Evolutionary conservation across 2,888 invertebrate genomes (phyloP), one percentile per base, ranked within the genome.

Genomic region (Drosophila demipolita): DNA sequence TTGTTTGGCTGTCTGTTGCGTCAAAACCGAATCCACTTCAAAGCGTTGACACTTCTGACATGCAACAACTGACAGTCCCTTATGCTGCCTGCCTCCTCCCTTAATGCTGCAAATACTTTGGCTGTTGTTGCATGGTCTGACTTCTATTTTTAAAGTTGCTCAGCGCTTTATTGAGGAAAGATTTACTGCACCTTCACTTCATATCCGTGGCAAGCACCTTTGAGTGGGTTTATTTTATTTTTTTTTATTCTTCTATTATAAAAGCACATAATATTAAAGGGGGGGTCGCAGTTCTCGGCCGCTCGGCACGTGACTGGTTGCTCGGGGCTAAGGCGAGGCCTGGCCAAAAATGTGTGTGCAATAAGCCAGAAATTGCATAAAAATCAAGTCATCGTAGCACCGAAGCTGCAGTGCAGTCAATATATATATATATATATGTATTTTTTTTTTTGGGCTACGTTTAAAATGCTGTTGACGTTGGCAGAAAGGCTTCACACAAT

Each of bases 281-380:
- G 70, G 75, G 67, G 70, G 32, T 63, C 63, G 66, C 54, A 29
- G 61, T 40, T 35, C 48, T 48, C 35, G 32, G 52, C 9, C 29
- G 29, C 36, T 38, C 23, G 53, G 52, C 71, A 88, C 83, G 83
- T 84, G 83, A 83, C 81, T 62, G 58, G 48, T 52, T 50, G n/a
- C 53, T n/a, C 49, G 15, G n/a, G 11, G 35, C 54, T 20, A 15
- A 8, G 45, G 45, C 15, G 15, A 2, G 45, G 8, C 38, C 50
- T 54, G 62, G 64, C 66, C 12, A 62, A 54, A 70, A 86, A 87
- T 54, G 23, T 75, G 68, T 80, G 84, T 89, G 82, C 80, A 86
- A 89, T 87, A 89, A 80, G 82, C 84, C 75, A 76, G 67, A 86
- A 87, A 89, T 82, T 76, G 80, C 72, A 89, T 82, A 78, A 84